Evolutionary conservation across 2,888 invertebrate genomes (phyloP), one percentile per base, ranked within the genome.

Genomic region (Parnassius mnemosyne): DNA sequence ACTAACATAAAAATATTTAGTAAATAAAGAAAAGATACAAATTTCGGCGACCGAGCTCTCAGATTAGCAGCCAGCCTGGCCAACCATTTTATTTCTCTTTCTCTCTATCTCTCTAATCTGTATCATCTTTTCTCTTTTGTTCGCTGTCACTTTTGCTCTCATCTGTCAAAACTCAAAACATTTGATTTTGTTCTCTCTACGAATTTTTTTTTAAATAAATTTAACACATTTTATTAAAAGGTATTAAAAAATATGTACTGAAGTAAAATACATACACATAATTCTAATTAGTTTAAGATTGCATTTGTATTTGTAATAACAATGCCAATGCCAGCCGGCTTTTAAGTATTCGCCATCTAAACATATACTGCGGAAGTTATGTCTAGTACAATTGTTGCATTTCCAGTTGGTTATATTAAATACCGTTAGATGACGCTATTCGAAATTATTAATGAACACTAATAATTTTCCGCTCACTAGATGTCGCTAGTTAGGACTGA

Each of bases 81-180:
- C 85, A 79, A 83, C 85, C 85, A 86, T 84, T 82, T 85, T 84
- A 79, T 82, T 78, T 76, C 68, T 71, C 73, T 47, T 47, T 47
- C 47, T 47, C 12, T 47, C 7, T 11, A 34, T 34, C 34, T 34
- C 34, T 34, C 34, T 34, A 34, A 34, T 34, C 34, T 7, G 7
- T 34, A 34, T 34, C 34, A 34, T 34, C 34, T 34, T 34, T 34
- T 34, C 34, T 34, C 34, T 34, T 34, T 34, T 7, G 34, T 34
- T 11, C 43, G 12, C 25, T 81, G 79, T 78, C 78, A 69, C 63
- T 64, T 41, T 59, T 54, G 42, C 57, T 60, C 41, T 57, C 49
- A 64, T 43, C 60, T 64, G 59, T 67, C 65, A 58, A 59, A 73
- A 67, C 64, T 67, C 65, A 58, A 59, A 73, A 67, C 64, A 70